Evolutionary conservation across 2,797 vertebrate species (phyloP).

Genomic region (Falco biarmicus): DNA sequence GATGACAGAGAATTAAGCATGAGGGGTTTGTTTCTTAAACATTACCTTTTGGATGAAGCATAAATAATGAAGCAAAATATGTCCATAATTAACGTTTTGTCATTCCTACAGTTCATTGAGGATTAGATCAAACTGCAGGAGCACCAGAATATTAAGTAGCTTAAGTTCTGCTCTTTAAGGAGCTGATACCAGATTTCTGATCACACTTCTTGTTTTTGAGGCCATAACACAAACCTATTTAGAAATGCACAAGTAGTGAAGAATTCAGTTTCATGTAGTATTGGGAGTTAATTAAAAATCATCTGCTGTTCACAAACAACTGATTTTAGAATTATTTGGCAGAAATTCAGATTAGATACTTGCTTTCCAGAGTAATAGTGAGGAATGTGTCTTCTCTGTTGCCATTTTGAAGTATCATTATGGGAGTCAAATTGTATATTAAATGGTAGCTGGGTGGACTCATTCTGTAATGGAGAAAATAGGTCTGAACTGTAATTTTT

Average conservation of each 20-base stretch:
- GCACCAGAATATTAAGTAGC: constrained; percentile 23
- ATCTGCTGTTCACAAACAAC: constrained; percentile 7
- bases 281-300: constrained; percentile 25
- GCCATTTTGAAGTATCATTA: background rate
- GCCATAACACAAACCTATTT: background rate
- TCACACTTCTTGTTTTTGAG: background rate
- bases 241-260: background rate
- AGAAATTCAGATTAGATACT: background rate
- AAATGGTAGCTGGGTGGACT: background rate
- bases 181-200: background rate
- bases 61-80: constrained; percentile 30
- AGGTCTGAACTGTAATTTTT: background rate
- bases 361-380: background rate
- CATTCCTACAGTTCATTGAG: background rate
- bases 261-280: background rate
- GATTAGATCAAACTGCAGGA: background rate
- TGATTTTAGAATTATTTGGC: background rate
- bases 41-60: constrained; percentile 4
- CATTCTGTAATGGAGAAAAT: background rate
- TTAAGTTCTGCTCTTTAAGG: background rate
- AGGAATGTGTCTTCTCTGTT: background rate
- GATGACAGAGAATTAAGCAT: constrained; percentile 38
- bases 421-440: background rate
- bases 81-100: constrained; percentile 41
- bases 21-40: constrained; percentile 37